Base-by-base conservation (phyloP, 2,888 invertebrate genomes). In the Crepidodera aurea region DNA sequence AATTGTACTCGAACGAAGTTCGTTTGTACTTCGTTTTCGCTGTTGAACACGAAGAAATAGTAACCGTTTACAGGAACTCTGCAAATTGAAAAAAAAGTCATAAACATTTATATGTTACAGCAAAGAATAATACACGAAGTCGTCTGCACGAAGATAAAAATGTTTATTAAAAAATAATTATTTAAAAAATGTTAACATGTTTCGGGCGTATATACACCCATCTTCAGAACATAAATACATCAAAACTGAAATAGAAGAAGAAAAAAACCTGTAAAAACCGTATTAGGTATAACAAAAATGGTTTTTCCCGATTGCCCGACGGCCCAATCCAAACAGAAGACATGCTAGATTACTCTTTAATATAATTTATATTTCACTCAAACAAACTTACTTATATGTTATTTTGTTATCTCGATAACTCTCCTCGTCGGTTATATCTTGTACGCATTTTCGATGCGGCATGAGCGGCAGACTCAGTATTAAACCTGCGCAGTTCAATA, bases 1-100 rank as follows among this genome's bases (percentile, higher is more conserved):
- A 92, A 90, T 48, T 85, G 84, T 0, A 90, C 88, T 15, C 87
- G 82, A 25, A 92, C 84, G 77, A 86, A 90, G 79, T 91, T 91
- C 5, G 84, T 82, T 75, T 90, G 88, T 1, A 89, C 85, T 72
- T 92, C 92, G 75, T 92, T 92, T 77, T 92, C 91, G 4, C 91
- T 91, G 77, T 89, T 90, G 81, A 92, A 92, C 0, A 92, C 89
- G 81, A 92, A 91, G 82, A 92, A 92, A 74, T 92, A 92, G 78
- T 91, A 92, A 5, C 91, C 92, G 70, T 91, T 89, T 0, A 85
- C 83, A 50, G 91, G 89, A 0, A 92, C 88, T 70, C 89, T 89
- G 78, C 69, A 81, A 76, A 64, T 44, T 19, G 6, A 44, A 55
- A 54, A 32, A n/a, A n/a, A n/a, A n/a, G n/a, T n/a, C n/a, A n/a